phyloP scores from a whole-genome alignment of 2,113 vertebrate species.

The Ancistrus triradiatus region DNA sequence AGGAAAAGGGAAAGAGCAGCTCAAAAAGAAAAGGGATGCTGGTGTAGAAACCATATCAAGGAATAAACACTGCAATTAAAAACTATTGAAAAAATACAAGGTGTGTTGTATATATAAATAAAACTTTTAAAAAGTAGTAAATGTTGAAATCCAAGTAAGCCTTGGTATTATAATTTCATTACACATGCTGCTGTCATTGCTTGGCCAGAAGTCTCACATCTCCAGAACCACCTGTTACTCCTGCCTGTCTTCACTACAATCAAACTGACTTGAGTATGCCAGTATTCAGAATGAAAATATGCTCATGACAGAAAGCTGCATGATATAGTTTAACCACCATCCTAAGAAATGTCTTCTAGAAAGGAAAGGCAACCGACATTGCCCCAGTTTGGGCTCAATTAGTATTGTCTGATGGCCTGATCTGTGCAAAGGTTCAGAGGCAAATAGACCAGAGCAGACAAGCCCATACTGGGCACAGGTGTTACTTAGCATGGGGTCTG shows the following conservation, averaged over 20 bases:
- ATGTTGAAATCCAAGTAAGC: no score
- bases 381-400: conserved; percentile 44
- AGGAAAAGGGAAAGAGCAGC: no score
- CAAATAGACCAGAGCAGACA: conserved; percentile 44
- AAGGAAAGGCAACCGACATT: conserved; percentile 21
- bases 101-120: no score
- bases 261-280: conserved; percentile 1
- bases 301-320: background rate
- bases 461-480: conserved; percentile 58
- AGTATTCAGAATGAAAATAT: conserved; percentile 2
- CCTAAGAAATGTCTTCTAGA: conserved; percentile 12
- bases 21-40: background rate
- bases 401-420: conserved; percentile 43
- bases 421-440: conserved; percentile 41
- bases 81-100: no score
- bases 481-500: conserved; percentile 79
- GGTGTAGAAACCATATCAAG: conserved; percentile 5
- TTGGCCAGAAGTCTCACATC: no score
- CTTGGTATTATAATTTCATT: no score
- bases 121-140: no score
- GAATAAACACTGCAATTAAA: background rate
- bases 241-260: background rate
- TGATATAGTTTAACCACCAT: background rate
- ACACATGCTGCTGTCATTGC: no score
- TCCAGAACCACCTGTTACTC: conserved; percentile 19